Evolutionary conservation across 2,888 invertebrate genomes (phyloP), one percentile per base, ranked within the genome.

Genomic region (Hypena proboscidalis): DNA sequence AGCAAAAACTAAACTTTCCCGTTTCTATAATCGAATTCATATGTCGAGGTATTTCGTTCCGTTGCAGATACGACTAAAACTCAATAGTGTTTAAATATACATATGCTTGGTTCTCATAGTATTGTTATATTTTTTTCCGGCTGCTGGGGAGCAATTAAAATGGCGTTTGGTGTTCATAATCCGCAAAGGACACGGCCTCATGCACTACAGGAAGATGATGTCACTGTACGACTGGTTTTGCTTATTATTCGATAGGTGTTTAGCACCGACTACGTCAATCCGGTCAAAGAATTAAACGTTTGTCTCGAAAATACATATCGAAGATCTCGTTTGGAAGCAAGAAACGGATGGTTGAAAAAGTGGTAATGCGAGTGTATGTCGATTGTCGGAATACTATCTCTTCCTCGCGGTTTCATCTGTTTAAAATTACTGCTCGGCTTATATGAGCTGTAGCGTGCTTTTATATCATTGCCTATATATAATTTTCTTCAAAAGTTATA

Each of bases 161-260:
- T 47, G 22, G 41, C 20, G 15, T 44, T 53, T 25, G 25, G 45
- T 57, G 50, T 56, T 60, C 36, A 52, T 45, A 55, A 73, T 65
- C 70, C 58, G 69, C 73, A 80, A 83, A 86, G 83, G 83, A 87
- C 83, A 71, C 66, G 80, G 77, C 79, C 81, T 81, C 78, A 71
- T 74, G 71, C 74, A 74, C 70, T 80, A 80, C 84, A 85, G 85
- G 86, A 87, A 84, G 89, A 64, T 90, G 90, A 90, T 90, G 90
- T 90, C 90, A 90, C 84, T 81, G 63, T 77, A 80, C 77, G 78
- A 90, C 90, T 85, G 85, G 89, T 88, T 88, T 85, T 70, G 67
- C 77, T 87, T 87, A 85, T 80, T 84, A 87, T 89, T 88, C 85
- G 77, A 65, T 70, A 64, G 72, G 80, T 77, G 81, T 80, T 78